phyloP scores from a whole-genome alignment of 1,140 invertebrate species.

The Bombus fervidus region DNA sequence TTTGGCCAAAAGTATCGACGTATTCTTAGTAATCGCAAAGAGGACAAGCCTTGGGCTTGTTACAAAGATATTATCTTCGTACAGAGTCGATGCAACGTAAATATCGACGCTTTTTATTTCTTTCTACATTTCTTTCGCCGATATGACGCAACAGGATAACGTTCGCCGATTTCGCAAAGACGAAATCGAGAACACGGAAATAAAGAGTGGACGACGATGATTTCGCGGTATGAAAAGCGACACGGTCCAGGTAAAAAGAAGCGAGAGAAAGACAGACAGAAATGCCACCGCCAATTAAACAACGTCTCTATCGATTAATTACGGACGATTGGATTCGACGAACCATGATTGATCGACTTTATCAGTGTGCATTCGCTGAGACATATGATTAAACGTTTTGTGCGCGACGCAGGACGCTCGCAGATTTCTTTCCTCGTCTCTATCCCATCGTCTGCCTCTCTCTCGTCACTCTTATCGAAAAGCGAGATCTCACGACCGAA shows the following conservation, averaged over 20 bases:
- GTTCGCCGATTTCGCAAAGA: neutral
- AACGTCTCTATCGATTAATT: conserved; percentile 70
- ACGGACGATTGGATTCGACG: conserved; percentile 63
- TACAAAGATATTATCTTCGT: no score
- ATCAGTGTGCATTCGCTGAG: conserved; percentile 41
- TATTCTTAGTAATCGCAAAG: no score
- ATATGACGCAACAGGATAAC: no score
- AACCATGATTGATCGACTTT: conserved; percentile 71
- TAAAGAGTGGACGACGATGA: conserved; percentile 6
- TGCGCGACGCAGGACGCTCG: conserved; percentile 6
- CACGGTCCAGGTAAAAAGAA: neutral
- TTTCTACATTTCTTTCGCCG: neutral
- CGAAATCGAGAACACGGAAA: neutral
- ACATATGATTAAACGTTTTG: conserved; percentile 49
- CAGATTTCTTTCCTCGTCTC: neutral
- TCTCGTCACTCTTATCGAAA: conserved; percentile 23
- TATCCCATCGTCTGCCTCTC: neutral
- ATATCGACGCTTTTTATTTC: neutral
- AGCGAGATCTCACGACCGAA: conserved; percentile 31
- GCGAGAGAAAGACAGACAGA: conserved; percentile 28
- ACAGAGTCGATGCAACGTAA: neutral
- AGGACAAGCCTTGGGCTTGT: no score
- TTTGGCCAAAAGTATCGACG: no score
- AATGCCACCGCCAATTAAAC: conserved; percentile 75
- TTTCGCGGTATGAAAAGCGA: conserved; percentile 5